Evolutionary conservation across 2,888 invertebrate species (phyloP), one percentile per base, ranked within the genome.

Genomic region (Pocota personata): DNA sequence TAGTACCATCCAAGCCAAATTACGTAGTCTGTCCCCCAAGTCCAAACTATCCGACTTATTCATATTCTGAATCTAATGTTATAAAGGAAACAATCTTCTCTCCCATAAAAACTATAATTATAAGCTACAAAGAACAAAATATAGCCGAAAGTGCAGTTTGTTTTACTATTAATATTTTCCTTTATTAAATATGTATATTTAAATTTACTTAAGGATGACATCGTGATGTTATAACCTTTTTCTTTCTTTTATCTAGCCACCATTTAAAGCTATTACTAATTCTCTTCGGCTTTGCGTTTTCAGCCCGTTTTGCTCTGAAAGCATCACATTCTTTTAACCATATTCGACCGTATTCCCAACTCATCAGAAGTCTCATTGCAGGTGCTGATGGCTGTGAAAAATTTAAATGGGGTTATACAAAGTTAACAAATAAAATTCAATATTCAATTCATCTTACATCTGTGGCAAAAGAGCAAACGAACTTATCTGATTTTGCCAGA

Each of bases 341-440:
- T 19, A 19, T 72, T 21, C 82, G 37, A 14, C 82, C 82, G 52
- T 83, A 83, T 43, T 83, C 82, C 82, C 82, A 83, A 19, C 66
- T 52, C 3, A 83, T 16, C 0, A 83, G 21, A 14, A 66, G 43
- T 24, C 46, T 72, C 78, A 83, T 83, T 55, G 52, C n/a, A 19
- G 82, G 48, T 1, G 64, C 77, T 8, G 32, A 64, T 4, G 12
- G 1, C 77, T 82, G 10, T n/a, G 8, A 1, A 3, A 37, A 21
- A n/a, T 16, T 8, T 6, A 64, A 43, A 14, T 10, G 19, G 21
- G 35, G 12, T 37, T 12, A 5, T 12, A 37, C 3, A 37, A 62
- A 21, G 14, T 14, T 40, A 27, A 3, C 14, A 14, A 14, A 12
- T 19, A 21, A 37, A 6, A 46, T 52, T 7, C 1, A 32, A 24